A percentile compares a stretch with the other conserved stretches of the same genome.
Conservation (phyloP, 2,113 vertebrate genomes). For the Corythaixoides concolor region DNA sequence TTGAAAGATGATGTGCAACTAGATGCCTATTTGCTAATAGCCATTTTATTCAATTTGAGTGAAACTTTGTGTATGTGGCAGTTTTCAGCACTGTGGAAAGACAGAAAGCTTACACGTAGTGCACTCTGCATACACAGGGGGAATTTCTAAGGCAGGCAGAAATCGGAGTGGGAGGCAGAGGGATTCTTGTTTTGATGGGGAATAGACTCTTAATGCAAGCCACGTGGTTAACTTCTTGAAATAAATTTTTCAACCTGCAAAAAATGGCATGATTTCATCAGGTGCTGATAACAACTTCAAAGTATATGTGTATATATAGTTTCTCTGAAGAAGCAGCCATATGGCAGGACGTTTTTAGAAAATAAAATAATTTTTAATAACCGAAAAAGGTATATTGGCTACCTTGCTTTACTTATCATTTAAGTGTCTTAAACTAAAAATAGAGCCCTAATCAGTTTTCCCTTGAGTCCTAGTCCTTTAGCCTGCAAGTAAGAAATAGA, state of each 20-base stretch:
- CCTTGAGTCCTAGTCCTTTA: neutral
- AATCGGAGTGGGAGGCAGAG: neutral
- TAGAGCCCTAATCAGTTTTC: conserved; percentile 12
- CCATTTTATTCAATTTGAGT: neutral
- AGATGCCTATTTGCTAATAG: neutral
- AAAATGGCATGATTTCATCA: neutral
- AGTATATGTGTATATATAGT: neutral
- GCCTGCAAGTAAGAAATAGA: neutral
- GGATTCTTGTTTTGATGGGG: neutral
- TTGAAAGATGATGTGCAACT: neutral
- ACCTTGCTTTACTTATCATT: neutral
- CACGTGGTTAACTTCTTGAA: neutral
- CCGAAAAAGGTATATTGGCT: neutral
- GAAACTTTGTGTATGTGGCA: neutral
- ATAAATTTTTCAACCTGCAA: neutral
- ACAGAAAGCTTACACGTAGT: neutral
- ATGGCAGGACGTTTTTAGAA: neutral
- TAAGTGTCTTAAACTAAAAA: conserved; percentile 29
- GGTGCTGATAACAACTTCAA: neutral
- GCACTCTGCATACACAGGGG: accelerated
- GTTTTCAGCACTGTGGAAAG: neutral
- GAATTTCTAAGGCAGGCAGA: neutral
- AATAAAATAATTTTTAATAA: neutral
- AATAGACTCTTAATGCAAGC: neutral
- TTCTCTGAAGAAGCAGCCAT: neutral